Base-by-base conservation (phyloP, 2,888 invertebrate genomes). In the Lasioglossum morio region DNA sequence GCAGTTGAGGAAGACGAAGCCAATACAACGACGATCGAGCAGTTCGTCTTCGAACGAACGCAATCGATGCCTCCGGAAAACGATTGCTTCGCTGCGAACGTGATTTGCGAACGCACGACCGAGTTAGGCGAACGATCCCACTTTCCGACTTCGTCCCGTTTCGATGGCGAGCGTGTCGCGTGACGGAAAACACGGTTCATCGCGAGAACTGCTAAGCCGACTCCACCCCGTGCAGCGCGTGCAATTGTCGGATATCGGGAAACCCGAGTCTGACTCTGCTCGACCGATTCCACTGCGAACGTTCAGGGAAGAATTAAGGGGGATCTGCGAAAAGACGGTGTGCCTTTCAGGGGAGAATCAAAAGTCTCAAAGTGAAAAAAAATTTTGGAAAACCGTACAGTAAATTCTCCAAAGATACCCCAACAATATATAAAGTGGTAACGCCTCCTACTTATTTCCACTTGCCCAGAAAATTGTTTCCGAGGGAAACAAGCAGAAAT, bases 201-300 rank as follows among this genome's bases (percentile, higher is more conserved):
- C 74, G 74, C 63, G 37, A n/a, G n/a, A 69, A 48, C n/a, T 30
- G 74, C 30, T 48, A 66, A 79, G 79, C 66, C 74, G 79, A 79
- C 74, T 79, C 19, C 73, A 74, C 27, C 74, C 79, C 74, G 16
- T 48, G 46, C 43, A 60, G 34, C 27, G 60, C 14, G 79, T 46
- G 48, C 57, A 79, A 79, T 79, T 66, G 66, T 37, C 48, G 5
- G 0, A 16, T 27, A 57, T n/a, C 10, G n/a, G 57, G n/a, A n/a
- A 23, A 23, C 2, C 23, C 7, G 46, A 16, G 46, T 8, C 53
- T 12, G 27, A n/a, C 60, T 60, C 60, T n/a, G 57, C 2, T 12
- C 57, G 57, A 60, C 60, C 12, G 27, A 60, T n/a, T 8, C 57
- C 57, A 57, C 57, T 57, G 53, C 53, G n/a, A 37, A 10, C 40